Evolutionary conservation across 2,888 invertebrate genomes (phyloP).

Genomic region (Dichetophora obliterata): DNA sequence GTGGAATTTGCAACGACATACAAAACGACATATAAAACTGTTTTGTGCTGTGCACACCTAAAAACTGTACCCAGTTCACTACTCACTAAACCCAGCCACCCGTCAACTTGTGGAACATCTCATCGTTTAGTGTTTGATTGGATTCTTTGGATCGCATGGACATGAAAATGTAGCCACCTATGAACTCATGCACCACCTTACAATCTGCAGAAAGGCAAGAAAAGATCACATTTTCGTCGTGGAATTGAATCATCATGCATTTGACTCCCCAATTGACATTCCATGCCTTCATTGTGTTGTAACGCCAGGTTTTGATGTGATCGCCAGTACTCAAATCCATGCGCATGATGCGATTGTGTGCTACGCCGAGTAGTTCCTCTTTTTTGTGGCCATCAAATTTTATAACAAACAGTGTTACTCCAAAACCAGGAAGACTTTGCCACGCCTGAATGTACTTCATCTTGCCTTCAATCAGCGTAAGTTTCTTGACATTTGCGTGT

Average conservation of each 20-base stretch:
- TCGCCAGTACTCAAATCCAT: constrained; percentile 95
- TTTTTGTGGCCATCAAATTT: constrained; percentile 89
- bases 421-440: constrained; percentile 97
- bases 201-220: constrained; percentile 96
- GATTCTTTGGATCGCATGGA: constrained; percentile 98
- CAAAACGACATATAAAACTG: too few species aligned
- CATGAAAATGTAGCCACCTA: constrained; percentile 98
- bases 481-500: constrained; percentile 94
- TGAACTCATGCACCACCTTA: constrained; percentile 98
- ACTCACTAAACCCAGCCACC: constrained; percentile 83
- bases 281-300: constrained; percentile 98
- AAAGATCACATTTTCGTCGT: constrained; percentile 94
- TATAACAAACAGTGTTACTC: constrained; percentile 94
- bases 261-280: constrained; percentile 99
- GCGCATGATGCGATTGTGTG: constrained; percentile 94
- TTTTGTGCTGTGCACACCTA: too few species aligned
- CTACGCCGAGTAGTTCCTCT: constrained; percentile 93
- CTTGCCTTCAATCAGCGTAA: constrained; percentile 91
- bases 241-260: constrained; percentile 98
- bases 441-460: constrained; percentile 97
- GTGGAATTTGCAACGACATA: too few species aligned
- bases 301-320: constrained; percentile 96
- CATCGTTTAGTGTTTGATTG: constrained; percentile 95
- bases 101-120: constrained; percentile 97
- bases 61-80: not conserved